These are phyloP conservation scores for Lineus longissimus DNA, from an alignment of 1,140 invertebrate species.

Conservation along the genomic window DNA sequence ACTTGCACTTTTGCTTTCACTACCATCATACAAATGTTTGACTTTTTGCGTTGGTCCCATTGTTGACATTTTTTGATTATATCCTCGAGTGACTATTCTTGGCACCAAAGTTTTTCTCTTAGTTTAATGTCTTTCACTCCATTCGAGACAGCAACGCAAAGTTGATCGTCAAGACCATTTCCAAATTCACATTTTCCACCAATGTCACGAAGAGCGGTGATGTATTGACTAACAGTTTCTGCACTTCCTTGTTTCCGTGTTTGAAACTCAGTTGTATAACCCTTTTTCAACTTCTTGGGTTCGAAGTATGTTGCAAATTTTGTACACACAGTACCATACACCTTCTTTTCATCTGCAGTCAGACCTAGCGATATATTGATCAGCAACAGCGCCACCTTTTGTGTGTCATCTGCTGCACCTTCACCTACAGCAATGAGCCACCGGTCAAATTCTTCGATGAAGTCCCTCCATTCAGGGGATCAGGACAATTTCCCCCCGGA, in stretches of 20 bases:
- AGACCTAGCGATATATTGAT: not conserved
- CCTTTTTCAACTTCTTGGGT: not conserved
- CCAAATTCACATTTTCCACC: not conserved
- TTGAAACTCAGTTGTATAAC: constrained; percentile 1
- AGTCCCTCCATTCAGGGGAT: not conserved
- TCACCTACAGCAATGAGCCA: not conserved
- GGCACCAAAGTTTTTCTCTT: not conserved
- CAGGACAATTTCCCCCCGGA: too few relatives aligned
- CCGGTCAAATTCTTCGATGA: not conserved
- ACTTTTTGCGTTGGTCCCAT: not conserved
- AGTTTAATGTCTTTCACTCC: not conserved
- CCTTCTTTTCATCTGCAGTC: not conserved
- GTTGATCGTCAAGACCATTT: not conserved
- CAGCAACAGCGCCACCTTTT: not conserved
- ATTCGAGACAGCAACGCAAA: not conserved
- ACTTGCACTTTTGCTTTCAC: too few relatives aligned
- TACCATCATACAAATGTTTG: not conserved
- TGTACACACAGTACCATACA: not conserved
- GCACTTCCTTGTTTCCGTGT: not conserved
- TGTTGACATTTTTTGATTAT: not conserved
- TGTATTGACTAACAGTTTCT: not conserved
- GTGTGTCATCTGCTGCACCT: not conserved
- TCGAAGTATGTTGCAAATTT: not conserved
- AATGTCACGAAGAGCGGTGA: not conserved
- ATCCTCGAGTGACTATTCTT: not conserved